These are phyloP conservation scores for Cichlasoma orientale DNA, from an alignment of 2,797 vertebrate genomes.

Conservation along the genomic window DNA sequence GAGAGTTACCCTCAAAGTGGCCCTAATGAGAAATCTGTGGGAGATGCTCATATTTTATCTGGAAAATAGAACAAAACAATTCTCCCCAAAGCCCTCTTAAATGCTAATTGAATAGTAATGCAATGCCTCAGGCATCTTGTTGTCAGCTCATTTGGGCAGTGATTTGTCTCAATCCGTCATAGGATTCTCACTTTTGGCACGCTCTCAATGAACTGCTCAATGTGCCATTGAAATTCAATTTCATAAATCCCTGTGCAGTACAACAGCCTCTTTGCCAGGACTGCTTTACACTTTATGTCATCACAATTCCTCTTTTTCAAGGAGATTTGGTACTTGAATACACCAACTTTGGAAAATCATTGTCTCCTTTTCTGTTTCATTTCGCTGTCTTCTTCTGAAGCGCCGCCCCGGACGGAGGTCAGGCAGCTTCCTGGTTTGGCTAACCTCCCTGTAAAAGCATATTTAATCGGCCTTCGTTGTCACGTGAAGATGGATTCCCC, in stretches of 20 bases:
- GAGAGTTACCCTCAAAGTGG: constrained; percentile 76
- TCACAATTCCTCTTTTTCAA: constrained; percentile 36
- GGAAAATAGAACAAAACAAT: constrained; percentile 77
- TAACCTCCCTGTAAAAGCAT: constrained; percentile 57
- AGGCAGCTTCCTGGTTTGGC: constrained; percentile 33
- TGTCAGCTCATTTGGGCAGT: constrained; percentile 83
- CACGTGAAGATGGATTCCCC: constrained; percentile 79
- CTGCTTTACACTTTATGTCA: constrained; percentile 43
- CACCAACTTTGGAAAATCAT: constrained; percentile 47
- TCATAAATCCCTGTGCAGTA: constrained; percentile 70
- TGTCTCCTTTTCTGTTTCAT: constrained; percentile 19
- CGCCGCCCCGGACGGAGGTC: constrained; percentile 16
- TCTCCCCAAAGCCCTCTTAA: constrained; percentile 80
- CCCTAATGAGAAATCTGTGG: constrained; percentile 79
- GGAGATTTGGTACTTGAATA: constrained; percentile 43
- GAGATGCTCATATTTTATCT: constrained; percentile 82
- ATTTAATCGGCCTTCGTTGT: constrained; percentile 73
- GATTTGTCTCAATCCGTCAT: constrained; percentile 85
- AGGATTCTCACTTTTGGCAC: constrained; percentile 76
- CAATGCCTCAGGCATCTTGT: constrained; percentile 79
- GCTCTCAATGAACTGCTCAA: constrained; percentile 75
- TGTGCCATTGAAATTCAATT: constrained; percentile 79
- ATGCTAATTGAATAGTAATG: constrained; percentile 87
- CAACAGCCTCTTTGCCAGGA: constrained; percentile 59
- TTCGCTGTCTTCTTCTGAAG: background rate